Evolutionary conservation across 2,113 vertebrate genomes (phyloP), one percentile per base, ranked within the genome.

Genomic region (Brachyistius frenatus): DNA sequence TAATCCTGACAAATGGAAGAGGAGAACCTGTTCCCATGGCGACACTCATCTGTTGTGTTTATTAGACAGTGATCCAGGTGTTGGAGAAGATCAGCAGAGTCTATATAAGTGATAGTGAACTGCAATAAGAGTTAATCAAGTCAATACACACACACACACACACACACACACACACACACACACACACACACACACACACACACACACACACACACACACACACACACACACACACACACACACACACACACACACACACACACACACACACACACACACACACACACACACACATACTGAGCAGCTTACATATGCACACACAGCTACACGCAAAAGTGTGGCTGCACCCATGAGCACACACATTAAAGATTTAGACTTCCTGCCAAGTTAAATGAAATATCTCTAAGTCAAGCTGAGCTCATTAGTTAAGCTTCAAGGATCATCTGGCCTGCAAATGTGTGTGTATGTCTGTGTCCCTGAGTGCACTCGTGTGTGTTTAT

Each of bases 21-120:
- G 41, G 53, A 71, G 54, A 65, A 62, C n/a, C 72, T 67, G 70
- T 89, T 86, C 15, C 86, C 81, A 86, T 88, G 81, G 87, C 60
- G 53, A 90, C 65, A 0, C 64, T 75, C 54, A 65, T 81, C 58
- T 80, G 66, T 57, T 66, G 56, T 49, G 72, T 55, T 41, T 52
- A 68, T 66, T 78, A 32, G 39, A 54, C 0, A 36, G 56, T 71
- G 23, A 23, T 23, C 65, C 76, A 81, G 80, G 57, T 83, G 82
- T 76, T 72, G 73, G 73, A 66, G 63, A 37, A 78, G 74, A 58
- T 77, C 84, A 73, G 16, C 44, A 2, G 49, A 49, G 64, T 68
- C 49, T 66, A 14, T 74, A 65, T 35, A 61, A 57, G 63, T 84
- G 75, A 55, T 66, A 32, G 74, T 71, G 35, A 80, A 15, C 50